Conservation (phyloP, 2,797 vertebrate species). For the Malacoraja senta region DNA sequence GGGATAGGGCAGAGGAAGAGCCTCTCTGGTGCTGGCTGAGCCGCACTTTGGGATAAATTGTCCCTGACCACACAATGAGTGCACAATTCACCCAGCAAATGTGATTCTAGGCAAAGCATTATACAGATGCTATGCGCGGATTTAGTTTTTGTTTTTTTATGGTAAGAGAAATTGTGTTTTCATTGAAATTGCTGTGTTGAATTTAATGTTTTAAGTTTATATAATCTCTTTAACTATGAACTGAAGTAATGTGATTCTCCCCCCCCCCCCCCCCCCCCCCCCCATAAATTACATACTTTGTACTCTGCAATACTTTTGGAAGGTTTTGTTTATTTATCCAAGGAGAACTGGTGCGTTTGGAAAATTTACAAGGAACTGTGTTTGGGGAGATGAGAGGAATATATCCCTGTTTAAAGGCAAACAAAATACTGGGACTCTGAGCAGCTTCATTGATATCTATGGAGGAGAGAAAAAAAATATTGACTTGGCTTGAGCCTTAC, state of each 20-base stretch:
- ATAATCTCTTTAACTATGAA: neutral
- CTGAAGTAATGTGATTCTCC: neutral
- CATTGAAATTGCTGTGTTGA: neutral
- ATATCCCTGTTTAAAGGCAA: neutral
- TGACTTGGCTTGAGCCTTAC: neutral
- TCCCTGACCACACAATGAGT: neutral
- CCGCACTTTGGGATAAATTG: neutral
- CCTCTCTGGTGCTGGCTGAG: neutral
- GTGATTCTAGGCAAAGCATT: constrained; percentile 13
- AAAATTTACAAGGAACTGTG: neutral
- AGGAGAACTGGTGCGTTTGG: neutral
- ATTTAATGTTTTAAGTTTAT: neutral
- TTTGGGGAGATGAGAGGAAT: neutral
- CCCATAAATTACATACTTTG: neutral
- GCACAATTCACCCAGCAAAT: neutral
- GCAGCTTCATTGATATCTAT: neutral
- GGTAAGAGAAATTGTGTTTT: neutral
- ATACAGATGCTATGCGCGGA: neutral
- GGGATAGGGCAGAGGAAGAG: neutral
- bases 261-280: no score
- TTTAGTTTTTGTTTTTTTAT: neutral
- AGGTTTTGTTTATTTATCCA: neutral
- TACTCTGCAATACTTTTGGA: neutral
- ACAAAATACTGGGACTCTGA: neutral
- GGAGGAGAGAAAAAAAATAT: neutral